phyloP scores from a whole-genome alignment of 2,797 vertebrate genomes.

The Smutsia gigantea region DNA sequence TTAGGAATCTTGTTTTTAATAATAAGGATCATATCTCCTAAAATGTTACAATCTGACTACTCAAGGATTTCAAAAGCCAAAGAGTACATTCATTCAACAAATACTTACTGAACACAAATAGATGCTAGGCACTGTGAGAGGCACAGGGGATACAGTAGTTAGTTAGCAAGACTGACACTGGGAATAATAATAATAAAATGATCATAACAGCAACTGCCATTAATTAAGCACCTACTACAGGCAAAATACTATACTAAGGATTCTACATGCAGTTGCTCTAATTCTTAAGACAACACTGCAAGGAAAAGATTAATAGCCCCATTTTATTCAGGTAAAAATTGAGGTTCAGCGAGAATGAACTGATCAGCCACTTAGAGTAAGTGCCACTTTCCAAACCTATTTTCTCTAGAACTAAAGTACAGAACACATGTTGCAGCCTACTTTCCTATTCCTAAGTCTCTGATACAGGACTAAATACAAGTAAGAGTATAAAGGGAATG shows the following conservation, averaged over 20 bases:
- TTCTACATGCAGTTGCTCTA: not conserved
- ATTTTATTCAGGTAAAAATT: not conserved
- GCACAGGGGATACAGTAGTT: not conserved
- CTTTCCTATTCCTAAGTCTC: not conserved
- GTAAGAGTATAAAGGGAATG: not conserved
- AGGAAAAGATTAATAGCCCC: not conserved
- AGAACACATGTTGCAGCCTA: not conserved
- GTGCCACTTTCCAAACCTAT: not conserved
- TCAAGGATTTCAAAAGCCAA: not conserved
- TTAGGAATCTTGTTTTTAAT: not conserved
- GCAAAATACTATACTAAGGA: not conserved
- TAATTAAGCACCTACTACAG: not conserved
- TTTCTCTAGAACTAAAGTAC: not conserved
- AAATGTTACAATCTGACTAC: not conserved
- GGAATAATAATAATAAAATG: not conserved
- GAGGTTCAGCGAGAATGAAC: not conserved
- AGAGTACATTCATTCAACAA: not conserved
- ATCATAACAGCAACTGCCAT: not conserved
- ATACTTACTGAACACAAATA: not conserved
- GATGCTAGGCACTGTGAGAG: not conserved
- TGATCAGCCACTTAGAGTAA: not conserved
- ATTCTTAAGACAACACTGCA: not conserved
- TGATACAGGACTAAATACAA: not conserved
- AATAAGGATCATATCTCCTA: not conserved
- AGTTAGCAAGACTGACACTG: not conserved